Evolutionary conservation across 1,140 invertebrate genomes (phyloP).

Genomic region (Brachionus rotundiformis): DNA sequence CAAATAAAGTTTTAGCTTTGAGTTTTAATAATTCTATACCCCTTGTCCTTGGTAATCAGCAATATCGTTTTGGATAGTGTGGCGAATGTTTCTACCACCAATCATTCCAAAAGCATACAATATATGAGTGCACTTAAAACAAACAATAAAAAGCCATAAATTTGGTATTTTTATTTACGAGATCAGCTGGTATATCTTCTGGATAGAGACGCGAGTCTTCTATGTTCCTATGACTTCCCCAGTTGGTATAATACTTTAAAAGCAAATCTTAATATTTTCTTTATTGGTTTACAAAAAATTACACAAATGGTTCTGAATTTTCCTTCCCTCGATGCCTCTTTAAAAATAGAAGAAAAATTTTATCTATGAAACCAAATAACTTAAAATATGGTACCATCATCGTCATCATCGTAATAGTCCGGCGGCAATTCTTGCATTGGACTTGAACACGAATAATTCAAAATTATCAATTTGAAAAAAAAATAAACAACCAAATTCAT

Average conservation of each 20-base stretch:
- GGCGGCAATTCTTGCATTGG: constrained; percentile 47
- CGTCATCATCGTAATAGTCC: constrained; percentile 18
- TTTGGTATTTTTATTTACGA: constrained; percentile 7
- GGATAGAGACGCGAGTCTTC: constrained; percentile 33
- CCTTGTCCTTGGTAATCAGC: constrained; percentile 28
- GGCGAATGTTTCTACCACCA: not conserved
- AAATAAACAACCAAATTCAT: not conserved
- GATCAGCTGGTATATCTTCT: constrained; percentile 51
- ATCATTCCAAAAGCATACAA: constrained; percentile 50
- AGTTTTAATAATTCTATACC: too few relatives aligned
- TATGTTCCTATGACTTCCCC: constrained; percentile 46
- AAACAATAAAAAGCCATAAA: too few relatives aligned
- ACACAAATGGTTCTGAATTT: constrained; percentile 48
- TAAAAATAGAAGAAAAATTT: not conserved
- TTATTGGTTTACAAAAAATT: not conserved
- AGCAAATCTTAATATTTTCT: not conserved
- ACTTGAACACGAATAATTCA: not conserved
- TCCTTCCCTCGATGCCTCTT: constrained; percentile 23
- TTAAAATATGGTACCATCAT: not conserved
- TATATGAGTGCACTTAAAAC: constrained; percentile 50
- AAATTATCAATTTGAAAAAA: not conserved
- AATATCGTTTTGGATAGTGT: constrained; percentile 46
- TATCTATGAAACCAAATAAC: not conserved
- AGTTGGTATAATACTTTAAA: constrained; percentile 49
- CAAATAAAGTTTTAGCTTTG: too few relatives aligned